Evolutionary conservation across 2,113 vertebrate species (phyloP).

Genomic region (Procavia capensis): DNA sequence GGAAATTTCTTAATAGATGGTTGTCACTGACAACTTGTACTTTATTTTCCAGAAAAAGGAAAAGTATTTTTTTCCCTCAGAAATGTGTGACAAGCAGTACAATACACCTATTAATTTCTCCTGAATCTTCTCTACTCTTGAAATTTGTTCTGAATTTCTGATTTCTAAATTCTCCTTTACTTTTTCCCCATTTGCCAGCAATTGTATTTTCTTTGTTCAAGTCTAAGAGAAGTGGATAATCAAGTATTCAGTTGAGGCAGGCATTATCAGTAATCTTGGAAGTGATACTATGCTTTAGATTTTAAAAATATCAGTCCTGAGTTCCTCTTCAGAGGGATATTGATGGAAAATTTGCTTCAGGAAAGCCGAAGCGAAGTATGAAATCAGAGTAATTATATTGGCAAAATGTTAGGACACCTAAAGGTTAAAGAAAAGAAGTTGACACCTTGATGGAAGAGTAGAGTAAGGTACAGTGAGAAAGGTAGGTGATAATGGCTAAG

Average conservation of each 20-base stretch:
- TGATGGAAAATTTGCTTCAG: constrained; percentile 49
- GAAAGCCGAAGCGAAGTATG: constrained; percentile 6
- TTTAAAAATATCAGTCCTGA: constrained; percentile 45
- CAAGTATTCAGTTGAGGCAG: constrained; percentile 20
- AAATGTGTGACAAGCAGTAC: constrained; percentile 75
- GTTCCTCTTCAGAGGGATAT: constrained; percentile 17
- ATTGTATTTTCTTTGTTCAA: constrained; percentile 50
- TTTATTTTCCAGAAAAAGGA: constrained; percentile 71
- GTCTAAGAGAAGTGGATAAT: constrained; percentile 31
- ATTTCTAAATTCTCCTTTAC: constrained; percentile 57
- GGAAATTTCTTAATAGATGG: constrained; percentile 71
- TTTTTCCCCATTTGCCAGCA: constrained; percentile 49
- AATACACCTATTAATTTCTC: constrained; percentile 73
- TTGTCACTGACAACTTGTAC: constrained; percentile 70
- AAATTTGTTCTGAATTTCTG: constrained; percentile 71
- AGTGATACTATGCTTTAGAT: constrained; percentile 45
- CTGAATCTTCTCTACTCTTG: constrained; percentile 74
- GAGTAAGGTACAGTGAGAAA: neutral
- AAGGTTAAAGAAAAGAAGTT: neutral
- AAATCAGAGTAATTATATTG: constrained; percentile 25
- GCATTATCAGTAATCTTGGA: constrained; percentile 36
- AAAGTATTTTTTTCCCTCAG: constrained; percentile 66
- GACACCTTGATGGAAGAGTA: neutral
- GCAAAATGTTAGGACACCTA: constrained; percentile 13
- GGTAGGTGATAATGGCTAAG: neutral